Evolutionary conservation across 1,140 invertebrate species (phyloP).

Genomic region (Drosophila miranda): DNA sequence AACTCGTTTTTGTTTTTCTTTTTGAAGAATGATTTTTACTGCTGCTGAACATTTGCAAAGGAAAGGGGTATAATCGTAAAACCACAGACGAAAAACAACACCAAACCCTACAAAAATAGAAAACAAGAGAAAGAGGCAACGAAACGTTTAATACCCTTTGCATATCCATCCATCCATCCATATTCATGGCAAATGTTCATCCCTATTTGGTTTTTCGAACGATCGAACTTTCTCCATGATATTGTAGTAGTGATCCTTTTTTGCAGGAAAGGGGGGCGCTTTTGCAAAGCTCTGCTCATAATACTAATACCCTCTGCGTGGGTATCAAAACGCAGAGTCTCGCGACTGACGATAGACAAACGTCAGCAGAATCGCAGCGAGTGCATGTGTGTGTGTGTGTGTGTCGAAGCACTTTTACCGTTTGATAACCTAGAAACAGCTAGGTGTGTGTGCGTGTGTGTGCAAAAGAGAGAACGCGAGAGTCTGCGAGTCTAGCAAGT

Average conservation of each 20-base stretch:
- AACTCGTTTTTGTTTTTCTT: slow-evolving; percentile 49
- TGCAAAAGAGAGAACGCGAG: too few species aligned
- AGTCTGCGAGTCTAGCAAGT: slow-evolving; percentile 24
- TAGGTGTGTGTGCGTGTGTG: slow-evolving; percentile 22
- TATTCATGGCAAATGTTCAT: too few species aligned
- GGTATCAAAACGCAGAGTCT: slow-evolving; percentile 28
- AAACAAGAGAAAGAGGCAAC: too few species aligned
- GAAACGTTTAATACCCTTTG: too few species aligned
- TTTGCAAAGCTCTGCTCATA: not conserved
- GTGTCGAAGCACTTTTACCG: slow-evolving; percentile 61
- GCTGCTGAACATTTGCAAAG: too few species aligned
- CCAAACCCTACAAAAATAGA: too few species aligned
- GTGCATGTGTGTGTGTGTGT: slow-evolving; percentile 9
- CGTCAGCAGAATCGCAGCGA: slow-evolving; percentile 33
- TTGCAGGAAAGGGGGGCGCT: too few species aligned
- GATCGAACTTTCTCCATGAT: too few species aligned
- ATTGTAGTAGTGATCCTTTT: too few species aligned
- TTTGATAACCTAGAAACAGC: slow-evolving; percentile 74
- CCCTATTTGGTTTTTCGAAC: too few species aligned
- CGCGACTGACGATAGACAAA: slow-evolving; percentile 34
- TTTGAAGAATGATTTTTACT: not conserved
- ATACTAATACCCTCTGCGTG: not conserved
- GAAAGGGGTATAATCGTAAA: too few species aligned
- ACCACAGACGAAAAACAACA: slow-evolving; percentile 19
- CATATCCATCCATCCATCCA: too few species aligned